Evolutionary conservation across 2,113 vertebrate genomes (phyloP), one percentile per base, ranked within the genome.

Genomic region (Fregetta grallaria): DNA sequence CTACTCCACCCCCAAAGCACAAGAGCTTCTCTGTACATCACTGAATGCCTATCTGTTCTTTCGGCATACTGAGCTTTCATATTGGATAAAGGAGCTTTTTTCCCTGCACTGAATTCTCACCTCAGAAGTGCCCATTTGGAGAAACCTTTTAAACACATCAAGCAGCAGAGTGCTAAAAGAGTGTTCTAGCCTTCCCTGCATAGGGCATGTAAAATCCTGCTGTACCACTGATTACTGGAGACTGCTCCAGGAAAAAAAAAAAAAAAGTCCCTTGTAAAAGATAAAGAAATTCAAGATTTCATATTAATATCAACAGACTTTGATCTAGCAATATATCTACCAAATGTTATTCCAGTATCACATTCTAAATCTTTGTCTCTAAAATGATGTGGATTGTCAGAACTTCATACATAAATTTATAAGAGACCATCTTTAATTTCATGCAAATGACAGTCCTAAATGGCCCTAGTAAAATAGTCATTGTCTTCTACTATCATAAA

Each of bases 341-440:
- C 40, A 92, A 96, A 75, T 62, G 50, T 89, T 97, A 91, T 88
- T 95, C 42, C 66, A 55, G 62, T 95, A 96, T 96, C 96, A 62
- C 66, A 58, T 63, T 88, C 77, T 95, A 95, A 94, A 94, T 95
- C 94, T 94, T 66, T 44, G 65, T 68, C 80, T 94, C 77, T 53
- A 10, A 82, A 89, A 90, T 15, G 73, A 89, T 66, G 91, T 70
- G 80, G 80, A 82, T 73, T 95, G 94, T 90, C 91, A 95, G 92
- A 87, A 72, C 36, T 79, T 90, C 94, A 96, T 94, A 85, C 94
- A 97, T 96, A 94, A 87, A 94, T 97, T 95, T 86, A 94, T 91
- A 85, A 94, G 74, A 30, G 38, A 50, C 82, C 74, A 63, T 95
- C 92, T 85, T 95, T 97, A 97, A 95, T 97, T 95, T 92, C 94